phyloP scores from a whole-genome alignment of 2,888 invertebrate genomes.

The Orthosia gothica region DNA sequence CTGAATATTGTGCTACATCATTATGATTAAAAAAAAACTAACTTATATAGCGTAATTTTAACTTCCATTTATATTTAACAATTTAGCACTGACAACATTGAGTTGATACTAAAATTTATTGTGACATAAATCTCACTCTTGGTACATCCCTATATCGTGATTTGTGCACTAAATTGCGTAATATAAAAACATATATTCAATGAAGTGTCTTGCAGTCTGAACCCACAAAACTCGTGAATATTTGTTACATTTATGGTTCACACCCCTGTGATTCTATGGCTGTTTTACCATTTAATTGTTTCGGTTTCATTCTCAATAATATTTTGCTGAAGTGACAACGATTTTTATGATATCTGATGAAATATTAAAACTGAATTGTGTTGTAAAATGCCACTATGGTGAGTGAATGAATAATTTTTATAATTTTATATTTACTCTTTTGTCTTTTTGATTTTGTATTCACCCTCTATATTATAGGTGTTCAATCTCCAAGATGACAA shows the following conservation, averaged over 20 bases:
- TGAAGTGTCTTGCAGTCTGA: slow-evolving; percentile 46
- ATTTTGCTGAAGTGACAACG: slow-evolving; percentile 41
- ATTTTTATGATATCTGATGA: slow-evolving; percentile 2
- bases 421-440: no score
- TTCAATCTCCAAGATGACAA: no score
- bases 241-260: slow-evolving; percentile 60
- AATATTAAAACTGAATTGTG: no score
- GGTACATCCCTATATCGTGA: not conserved
- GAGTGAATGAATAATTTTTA: no score
- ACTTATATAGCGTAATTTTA: slow-evolving; percentile 31
- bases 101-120: slow-evolving; percentile 10
- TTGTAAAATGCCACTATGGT: no score
- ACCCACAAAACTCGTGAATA: slow-evolving; percentile 32
- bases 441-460: no score
- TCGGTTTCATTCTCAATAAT: slow-evolving; percentile 38
- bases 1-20: slow-evolving; percentile 30
- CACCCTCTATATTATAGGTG: no score
- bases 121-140: not conserved
- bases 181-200: slow-evolving; percentile 20
- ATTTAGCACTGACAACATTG: slow-evolving; percentile 7
- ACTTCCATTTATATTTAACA: slow-evolving; percentile 19
- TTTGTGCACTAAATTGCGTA: slow-evolving; percentile 16
- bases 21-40: slow-evolving; percentile 28
- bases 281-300: slow-evolving; percentile 74
- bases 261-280: slow-evolving; percentile 84